Evolutionary conservation across 2,113 vertebrate genomes (phyloP), one percentile per base, ranked within the genome.

Genomic region (Otocyon megalotis): DNA sequence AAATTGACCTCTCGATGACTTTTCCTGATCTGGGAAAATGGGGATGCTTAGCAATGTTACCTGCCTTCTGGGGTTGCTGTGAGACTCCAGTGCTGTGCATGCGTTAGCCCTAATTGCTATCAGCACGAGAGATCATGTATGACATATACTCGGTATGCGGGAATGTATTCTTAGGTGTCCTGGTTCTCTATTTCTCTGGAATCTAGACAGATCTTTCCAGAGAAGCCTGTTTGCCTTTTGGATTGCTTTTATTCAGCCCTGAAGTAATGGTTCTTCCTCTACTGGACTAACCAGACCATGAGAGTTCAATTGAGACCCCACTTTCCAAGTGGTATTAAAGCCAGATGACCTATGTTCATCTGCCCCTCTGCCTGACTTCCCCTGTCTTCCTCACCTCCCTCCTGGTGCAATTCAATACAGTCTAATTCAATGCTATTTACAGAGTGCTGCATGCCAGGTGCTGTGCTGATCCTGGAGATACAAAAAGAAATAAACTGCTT

Each of bases 111-210:
- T 17, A 20, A 20, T 11, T 17, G 26, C 14, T 54, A 13, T 3
- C 19, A 62, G 22, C 60, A 5, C 37, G 71, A 69, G 48, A 30
- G 35, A 48, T 11, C 24, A 48, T 1, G 14, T 5, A 4, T 32
- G 30, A 16, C 4, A 71, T 67, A 17, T 2, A 12, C 37, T 67
- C 50, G 32, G 19, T 26, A 48, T 0, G 0, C n/a, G 53, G 62
- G 65, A 19, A 28, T 15, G 20, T 13, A 37, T 92, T 22, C 2
- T 17, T 62, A 77, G 48, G 15, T 43, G 5, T 56, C 74, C 60
- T 60, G 26, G 28, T 19, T 71, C 54, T 50, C 84, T 22, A 12
- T 35, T 72, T 90, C 72, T 83, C 91, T 92, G 67, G 79, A 85
- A 82, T 14, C 4, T 50, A 88, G 71, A 50, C 7, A 43, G 30